Evolutionary conservation across 1,140 invertebrate species (phyloP), one percentile per base, ranked within the genome.

Genomic region (Leptinotarsa defecta): DNA sequence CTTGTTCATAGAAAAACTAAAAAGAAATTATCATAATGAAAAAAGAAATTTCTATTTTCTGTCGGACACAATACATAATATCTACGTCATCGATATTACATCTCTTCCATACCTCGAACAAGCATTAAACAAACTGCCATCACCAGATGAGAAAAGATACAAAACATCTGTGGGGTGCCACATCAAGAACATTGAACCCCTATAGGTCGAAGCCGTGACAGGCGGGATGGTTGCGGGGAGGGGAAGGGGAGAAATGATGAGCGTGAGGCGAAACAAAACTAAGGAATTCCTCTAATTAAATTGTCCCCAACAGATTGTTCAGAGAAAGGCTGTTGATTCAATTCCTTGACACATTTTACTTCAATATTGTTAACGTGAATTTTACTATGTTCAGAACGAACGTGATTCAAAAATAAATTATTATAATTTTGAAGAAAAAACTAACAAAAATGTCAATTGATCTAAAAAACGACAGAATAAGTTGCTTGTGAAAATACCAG

Each of bases 261-360:
- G 48, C 68, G 20, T 20, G 20, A 57, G 48, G 20, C 20, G 70
- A 13, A n/a, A 61, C 22, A 71, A 48, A 27, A 34, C 70, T 62
- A 27, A 27, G 70, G 24, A 71, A 61, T 71, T 52, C 61, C 48
- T 17, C n/a, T 43, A 62, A 71, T 71, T 71, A 62, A 71, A 62
- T 71, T 71, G 34, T 71, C 70, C 34, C 22, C 49, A n/a, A 24
- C 22, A 71, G 70, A 71, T 71, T 71, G 70, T 24, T 57, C 52
- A n/a, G 0, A n/a, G 0, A 57, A 8, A 43, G 8, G 34, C 34
- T n/a, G 52, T 57, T 57, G 52, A 57, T n/a, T 15, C 52, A 57
- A 57, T 15, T 4, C 52, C 4, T 57, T 57, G 15, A 19, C 2
- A 17, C 17, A 57, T 57, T 57, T n/a, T 5, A 43, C 8, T 8